Conservation (phyloP, 2,797 vertebrate genomes). For the Anguilla pacifica region DNA sequence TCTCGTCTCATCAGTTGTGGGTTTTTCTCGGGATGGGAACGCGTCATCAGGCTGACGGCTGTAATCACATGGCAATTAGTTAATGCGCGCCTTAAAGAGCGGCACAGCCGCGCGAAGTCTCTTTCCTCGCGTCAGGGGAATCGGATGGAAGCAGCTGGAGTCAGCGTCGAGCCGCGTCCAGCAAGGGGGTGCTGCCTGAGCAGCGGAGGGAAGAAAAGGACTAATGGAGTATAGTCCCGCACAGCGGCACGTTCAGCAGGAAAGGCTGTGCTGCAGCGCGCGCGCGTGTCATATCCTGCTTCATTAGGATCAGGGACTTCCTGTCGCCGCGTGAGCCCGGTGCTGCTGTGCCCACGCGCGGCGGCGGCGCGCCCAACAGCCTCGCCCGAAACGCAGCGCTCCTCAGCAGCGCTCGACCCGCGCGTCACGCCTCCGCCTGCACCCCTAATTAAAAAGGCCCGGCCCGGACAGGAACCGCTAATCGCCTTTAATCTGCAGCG, state of each 20-base stretch:
- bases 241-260: background rate
- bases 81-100: background rate
- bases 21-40: no score
- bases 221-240: background rate
- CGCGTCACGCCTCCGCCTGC: background rate
- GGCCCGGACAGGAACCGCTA: constrained; percentile 2
- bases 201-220: background rate
- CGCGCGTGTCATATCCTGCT: background rate
- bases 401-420: background rate
- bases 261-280: background rate
- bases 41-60: background rate
- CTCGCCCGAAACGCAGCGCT: background rate
- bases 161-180: background rate
- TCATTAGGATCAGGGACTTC: background rate
- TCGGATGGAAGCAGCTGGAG: background rate
- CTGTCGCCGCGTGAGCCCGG: background rate
- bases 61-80: background rate
- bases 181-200: background rate
- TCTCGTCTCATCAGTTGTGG: background rate
- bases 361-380: background rate
- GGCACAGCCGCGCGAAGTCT: background rate
- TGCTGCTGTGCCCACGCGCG: background rate
- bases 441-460: constrained; percentile 25
- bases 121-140: background rate
- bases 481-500: constrained; percentile 18